These are phyloP conservation scores for Triplophysa bombifrons DNA, from an alignment of 2,797 vertebrate genomes.

Conservation along the genomic window DNA sequence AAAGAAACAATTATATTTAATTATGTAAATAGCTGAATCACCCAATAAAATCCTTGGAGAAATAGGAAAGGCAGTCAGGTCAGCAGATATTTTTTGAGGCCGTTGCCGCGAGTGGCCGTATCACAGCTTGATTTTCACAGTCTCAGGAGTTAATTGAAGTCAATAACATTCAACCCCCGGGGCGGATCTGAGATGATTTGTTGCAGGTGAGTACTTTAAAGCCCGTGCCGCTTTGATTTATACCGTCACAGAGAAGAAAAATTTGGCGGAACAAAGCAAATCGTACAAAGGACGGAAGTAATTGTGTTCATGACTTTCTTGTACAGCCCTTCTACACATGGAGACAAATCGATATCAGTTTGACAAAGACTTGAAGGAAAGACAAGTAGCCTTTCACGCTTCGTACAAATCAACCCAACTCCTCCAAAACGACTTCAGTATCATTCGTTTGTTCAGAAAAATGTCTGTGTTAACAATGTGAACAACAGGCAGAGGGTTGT, in stretches of 20 bases:
- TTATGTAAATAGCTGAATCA: conserved; percentile 47
- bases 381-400: not conserved
- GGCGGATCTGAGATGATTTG: conserved; percentile 36
- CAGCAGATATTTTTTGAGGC: conserved; percentile 33
- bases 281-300: conserved; percentile 1
- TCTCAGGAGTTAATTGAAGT: conserved; percentile 42
- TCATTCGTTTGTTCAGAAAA: not conserved
- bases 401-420: not conserved
- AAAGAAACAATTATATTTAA: conserved; percentile 47
- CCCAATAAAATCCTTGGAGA: conserved; percentile 40
- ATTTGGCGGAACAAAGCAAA: conserved; percentile 16
- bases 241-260: conserved; percentile 8
- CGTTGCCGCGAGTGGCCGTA: not conserved
- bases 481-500: not conserved
- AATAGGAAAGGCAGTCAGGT: conserved; percentile 18
- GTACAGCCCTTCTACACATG: conserved; percentile 18
- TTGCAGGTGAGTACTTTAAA: conserved; percentile 50
- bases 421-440: not conserved
- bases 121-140: conserved; percentile 41
- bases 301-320: conserved; percentile 27
- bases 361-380: conserved; percentile 21
- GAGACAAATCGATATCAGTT: conserved; percentile 24
- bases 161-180: conserved; percentile 44
- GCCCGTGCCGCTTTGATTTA: conserved; percentile 15
- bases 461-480: not conserved